phyloP scores from a whole-genome alignment of 2,888 invertebrate species.

The Heteromurus nitidus region DNA sequence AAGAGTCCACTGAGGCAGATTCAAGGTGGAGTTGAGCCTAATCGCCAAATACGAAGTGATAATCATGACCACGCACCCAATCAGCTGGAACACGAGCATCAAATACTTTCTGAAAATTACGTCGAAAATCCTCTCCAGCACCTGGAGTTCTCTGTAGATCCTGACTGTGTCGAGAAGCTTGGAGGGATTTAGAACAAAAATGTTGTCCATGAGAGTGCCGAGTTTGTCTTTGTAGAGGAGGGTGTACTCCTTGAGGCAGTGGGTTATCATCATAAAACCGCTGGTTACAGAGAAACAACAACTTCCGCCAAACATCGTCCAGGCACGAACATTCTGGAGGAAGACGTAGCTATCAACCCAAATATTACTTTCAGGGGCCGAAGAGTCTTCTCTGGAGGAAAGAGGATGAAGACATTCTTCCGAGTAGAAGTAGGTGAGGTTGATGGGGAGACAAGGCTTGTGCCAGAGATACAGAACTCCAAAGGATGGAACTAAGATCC shows the following conservation, averaged over 20 bases:
- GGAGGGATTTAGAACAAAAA: too few species aligned
- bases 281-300: conserved; percentile 31
- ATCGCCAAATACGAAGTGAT: conserved; percentile 21
- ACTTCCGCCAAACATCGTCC: conserved; percentile 40
- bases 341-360: neutral
- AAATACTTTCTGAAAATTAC: neutral
- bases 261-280: conserved; percentile 30
- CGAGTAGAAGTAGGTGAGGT: neutral
- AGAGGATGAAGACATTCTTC: too few species aligned
- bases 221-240: neutral
- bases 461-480: conserved; percentile 23
- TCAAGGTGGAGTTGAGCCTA: conserved; percentile 17
- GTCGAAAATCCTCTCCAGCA: neutral
- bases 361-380: too few species aligned
- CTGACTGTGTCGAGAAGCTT: too few species aligned
- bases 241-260: conserved; percentile 16
- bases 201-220: too few species aligned
- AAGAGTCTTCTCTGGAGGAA: too few species aligned
- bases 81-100: conserved; percentile 28
- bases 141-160: conserved; percentile 24
- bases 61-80: conserved; percentile 24
- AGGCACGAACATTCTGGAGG: conserved; percentile 15
- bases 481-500: neutral
- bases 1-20: conserved; percentile 15
- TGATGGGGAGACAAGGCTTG: conserved; percentile 13